A percentile compares a stretch with the other conserved stretches of the same genome.
Evolutionary conservation across 2,113 vertebrate species (phyloP).

Genomic region (Onychostoma macrolepis): DNA sequence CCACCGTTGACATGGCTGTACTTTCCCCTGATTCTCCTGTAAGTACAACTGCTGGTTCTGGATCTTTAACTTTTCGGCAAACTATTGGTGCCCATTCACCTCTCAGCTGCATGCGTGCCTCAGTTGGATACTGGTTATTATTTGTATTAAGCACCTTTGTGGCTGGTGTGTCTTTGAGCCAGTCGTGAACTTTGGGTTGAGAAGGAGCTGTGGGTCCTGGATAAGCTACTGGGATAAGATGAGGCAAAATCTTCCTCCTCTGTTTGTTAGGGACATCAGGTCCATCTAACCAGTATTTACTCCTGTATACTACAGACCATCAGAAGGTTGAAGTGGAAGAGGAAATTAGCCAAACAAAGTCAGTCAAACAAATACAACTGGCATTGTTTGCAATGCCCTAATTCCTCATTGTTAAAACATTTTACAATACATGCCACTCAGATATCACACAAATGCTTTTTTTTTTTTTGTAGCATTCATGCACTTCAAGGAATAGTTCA

Average conservation of each 20-base stretch:
- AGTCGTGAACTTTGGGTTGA: not conserved
- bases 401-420: not conserved
- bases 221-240: conserved; percentile 32
- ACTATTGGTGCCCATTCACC: conserved; percentile 40
- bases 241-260: conserved; percentile 32
- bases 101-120: conserved; percentile 62
- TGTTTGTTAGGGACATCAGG: conserved; percentile 66
- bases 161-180: conserved; percentile 58
- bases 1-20: not conserved
- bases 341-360: conserved; percentile 65
- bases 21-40: not conserved
- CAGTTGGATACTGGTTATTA: conserved; percentile 63
- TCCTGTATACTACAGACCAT: conserved; percentile 74
- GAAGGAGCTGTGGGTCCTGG: conserved; percentile 16
- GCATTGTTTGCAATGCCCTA: conserved; percentile 35
- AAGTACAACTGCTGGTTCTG: not conserved
- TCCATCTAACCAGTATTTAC: conserved; percentile 78
- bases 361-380: conserved; percentile 42
- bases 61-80: conserved; percentile 37
- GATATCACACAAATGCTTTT: conserved; percentile 4
- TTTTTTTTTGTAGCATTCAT: not conserved
- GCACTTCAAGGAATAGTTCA: not conserved
- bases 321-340: conserved; percentile 71
- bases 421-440: conserved; percentile 7
- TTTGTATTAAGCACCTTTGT: conserved; percentile 46